phyloP scores from a whole-genome alignment of 2,797 vertebrate species.

The Valencia hispanica region DNA sequence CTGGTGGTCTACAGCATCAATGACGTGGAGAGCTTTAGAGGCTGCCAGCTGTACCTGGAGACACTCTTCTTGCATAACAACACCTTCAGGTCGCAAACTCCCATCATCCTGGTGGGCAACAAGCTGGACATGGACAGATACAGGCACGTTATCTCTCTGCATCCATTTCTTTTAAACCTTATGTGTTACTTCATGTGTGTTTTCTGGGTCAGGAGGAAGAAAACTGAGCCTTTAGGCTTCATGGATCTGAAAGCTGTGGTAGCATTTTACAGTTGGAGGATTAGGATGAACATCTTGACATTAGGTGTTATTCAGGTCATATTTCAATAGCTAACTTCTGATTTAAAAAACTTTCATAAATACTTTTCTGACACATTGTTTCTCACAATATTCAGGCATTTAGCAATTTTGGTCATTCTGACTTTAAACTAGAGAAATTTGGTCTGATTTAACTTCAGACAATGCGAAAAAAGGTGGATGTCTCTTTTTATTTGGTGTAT shows the following conservation, averaged over 20 bases:
- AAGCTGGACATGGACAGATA: slow-evolving; percentile 96
- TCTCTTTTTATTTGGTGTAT: too few species aligned
- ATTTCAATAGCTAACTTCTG: neutral
- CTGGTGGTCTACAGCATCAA: slow-evolving; percentile 92
- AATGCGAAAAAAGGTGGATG: too few species aligned
- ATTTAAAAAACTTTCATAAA: too few species aligned
- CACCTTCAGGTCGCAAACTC: slow-evolving; percentile 77
- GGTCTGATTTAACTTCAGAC: too few species aligned
- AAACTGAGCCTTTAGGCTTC: neutral
- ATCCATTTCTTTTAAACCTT: neutral
- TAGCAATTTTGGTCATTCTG: too few species aligned
- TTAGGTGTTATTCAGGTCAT: neutral
- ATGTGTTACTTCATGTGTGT: neutral
- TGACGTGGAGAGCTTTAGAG: slow-evolving; percentile 84
- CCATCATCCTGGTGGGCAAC: slow-evolving; percentile 89
- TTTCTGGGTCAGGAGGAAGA: neutral
- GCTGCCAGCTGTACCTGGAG: slow-evolving; percentile 86
- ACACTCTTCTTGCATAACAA: slow-evolving; percentile 78
- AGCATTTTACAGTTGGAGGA: neutral
- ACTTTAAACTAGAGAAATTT: too few species aligned
- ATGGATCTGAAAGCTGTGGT: neutral
- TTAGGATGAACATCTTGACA: neutral
- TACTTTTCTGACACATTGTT: too few species aligned
- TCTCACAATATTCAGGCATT: too few species aligned
- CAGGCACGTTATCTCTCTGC: slow-evolving; percentile 76